Percentiles rank a stretch among this genome's conserved stretches.
Conservation (phyloP, 1,140 invertebrate genomes). For the Drosophila triauraria region DNA sequence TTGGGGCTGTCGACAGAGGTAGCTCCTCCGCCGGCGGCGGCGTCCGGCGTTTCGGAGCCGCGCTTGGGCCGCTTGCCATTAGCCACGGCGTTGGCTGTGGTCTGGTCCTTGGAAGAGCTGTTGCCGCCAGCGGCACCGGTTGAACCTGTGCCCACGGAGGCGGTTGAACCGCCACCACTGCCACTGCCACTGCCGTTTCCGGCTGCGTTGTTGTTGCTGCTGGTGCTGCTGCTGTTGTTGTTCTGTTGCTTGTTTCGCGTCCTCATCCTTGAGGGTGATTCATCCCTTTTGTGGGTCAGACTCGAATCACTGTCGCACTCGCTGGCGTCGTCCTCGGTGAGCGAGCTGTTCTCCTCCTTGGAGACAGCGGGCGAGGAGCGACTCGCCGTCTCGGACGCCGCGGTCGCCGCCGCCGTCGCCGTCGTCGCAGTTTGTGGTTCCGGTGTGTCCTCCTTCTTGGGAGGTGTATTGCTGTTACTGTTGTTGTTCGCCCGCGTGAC, state of each 20-base stretch:
- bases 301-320: constrained; percentile 97
- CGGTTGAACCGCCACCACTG: constrained; percentile 41
- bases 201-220: constrained; percentile 56
- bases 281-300: constrained; percentile 89
- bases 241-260: constrained; percentile 91
- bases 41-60: constrained; percentile 90
- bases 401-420: constrained; percentile 77
- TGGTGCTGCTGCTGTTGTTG: constrained; percentile 56
- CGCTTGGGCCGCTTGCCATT: constrained; percentile 88
- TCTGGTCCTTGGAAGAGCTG: constrained; percentile 63
- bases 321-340: constrained; percentile 96
- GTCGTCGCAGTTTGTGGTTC: constrained; percentile 85
- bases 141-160: constrained; percentile 41
- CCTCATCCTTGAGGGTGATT: constrained; percentile 93
- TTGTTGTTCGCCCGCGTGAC: constrained; percentile 89
- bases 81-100: constrained; percentile 86
- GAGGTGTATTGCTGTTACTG: constrained; percentile 81
- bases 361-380: constrained; percentile 88
- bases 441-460: constrained; percentile 85
- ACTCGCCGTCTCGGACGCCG: constrained; percentile 84
- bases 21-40: constrained; percentile 41
- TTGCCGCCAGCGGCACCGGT: constrained; percentile 50
- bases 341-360: constrained; percentile 93
- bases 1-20: constrained; percentile 85
- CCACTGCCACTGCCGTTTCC: constrained; percentile 46